These are phyloP conservation scores for Patagioenas fasciata DNA, from an alignment of 2,113 vertebrate genomes.

Conservation along the genomic window DNA sequence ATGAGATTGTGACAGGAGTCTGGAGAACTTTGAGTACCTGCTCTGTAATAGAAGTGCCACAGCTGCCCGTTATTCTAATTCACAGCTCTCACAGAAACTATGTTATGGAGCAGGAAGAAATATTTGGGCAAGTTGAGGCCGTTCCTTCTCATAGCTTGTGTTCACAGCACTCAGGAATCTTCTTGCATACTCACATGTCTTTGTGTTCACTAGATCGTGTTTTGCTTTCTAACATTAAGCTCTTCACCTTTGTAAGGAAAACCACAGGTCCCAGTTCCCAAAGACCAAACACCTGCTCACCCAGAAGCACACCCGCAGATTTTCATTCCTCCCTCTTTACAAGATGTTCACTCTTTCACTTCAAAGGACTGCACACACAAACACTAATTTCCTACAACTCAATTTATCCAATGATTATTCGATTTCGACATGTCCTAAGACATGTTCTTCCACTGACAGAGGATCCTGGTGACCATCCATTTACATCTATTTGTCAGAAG, in stretches of 20 bases:
- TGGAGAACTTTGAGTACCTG: background rate
- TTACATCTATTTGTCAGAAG: slow-evolving; percentile 30
- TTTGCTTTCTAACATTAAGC: background rate
- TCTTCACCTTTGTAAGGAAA: background rate
- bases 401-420: slow-evolving; percentile 3
- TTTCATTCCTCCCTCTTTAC: background rate
- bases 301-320: background rate
- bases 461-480: background rate
- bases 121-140: background rate
- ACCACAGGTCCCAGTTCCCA: background rate
- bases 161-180: background rate
- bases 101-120: background rate
- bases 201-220: background rate
- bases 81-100: background rate
- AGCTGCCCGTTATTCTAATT: background rate
- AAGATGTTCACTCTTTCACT: background rate
- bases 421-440: background rate
- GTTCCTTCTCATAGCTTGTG: background rate
- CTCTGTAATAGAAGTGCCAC: background rate
- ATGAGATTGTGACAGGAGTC: background rate
- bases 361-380: background rate
- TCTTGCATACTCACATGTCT: background rate
- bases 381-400: background rate
- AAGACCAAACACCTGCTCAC: background rate
- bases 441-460: too few relatives aligned